A percentile compares a stretch with the other conserved stretches of the same genome.
These are phyloP conservation scores for Helleia helle DNA, from an alignment of 2,888 invertebrate genomes.

Conservation along the genomic window DNA sequence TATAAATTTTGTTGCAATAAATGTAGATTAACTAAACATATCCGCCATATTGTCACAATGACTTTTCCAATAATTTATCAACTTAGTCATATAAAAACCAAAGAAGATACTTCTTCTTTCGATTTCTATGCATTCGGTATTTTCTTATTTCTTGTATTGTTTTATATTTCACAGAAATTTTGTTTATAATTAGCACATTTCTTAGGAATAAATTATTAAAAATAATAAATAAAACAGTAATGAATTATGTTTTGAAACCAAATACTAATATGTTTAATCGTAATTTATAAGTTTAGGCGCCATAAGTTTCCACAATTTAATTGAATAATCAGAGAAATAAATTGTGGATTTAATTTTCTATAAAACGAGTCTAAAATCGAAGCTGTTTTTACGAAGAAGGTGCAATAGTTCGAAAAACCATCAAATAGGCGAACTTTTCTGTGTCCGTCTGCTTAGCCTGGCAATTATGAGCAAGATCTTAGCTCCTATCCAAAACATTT, in stretches of 20 bases:
- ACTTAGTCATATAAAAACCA: conserved; percentile 5
- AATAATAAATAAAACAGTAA: conserved; percentile 13
- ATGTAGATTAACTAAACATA: conserved; percentile 1
- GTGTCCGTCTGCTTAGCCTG: too few species aligned
- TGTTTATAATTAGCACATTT: neutral
- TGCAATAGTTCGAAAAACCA: too few species aligned
- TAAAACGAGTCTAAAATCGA: too few species aligned
- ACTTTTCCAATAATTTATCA: neutral
- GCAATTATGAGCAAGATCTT: too few species aligned
- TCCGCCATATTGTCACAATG: conserved; percentile 3
- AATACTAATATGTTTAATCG: conserved; percentile 53
- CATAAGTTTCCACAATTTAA: conserved; percentile 11
- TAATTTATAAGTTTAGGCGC: conserved; percentile 13
- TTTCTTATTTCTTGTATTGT: neutral
- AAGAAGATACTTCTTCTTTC: conserved; percentile 6
- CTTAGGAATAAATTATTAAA: neutral
- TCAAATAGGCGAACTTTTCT: too few species aligned
- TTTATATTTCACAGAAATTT: neutral
- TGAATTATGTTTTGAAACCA: conserved; percentile 43
- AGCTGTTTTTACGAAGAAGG: too few species aligned
- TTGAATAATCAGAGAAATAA: neutral
- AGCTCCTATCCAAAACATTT: too few species aligned
- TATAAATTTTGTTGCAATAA: conserved; percentile 2
- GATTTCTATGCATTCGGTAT: neutral
- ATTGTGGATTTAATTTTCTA: too few species aligned